Conservation (phyloP, 1,140 invertebrate species). For the Lordiphosa stackelbergi region DNA sequence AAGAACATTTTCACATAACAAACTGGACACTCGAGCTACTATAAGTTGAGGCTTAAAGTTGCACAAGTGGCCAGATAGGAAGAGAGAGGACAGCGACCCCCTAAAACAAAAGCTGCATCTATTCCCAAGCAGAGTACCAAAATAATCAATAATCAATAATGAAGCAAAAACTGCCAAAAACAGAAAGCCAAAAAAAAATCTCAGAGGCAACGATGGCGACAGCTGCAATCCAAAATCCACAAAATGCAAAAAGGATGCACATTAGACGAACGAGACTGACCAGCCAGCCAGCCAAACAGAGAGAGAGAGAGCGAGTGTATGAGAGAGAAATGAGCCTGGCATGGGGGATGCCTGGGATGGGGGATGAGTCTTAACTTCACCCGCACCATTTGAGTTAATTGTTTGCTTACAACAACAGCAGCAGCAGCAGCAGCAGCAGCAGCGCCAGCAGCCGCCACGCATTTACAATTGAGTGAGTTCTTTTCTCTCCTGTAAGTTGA, state of each 20-base stretch:
- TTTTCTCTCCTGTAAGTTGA: slow-evolving; percentile 12
- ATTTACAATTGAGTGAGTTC: slow-evolving; percentile 10
- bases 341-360: slow-evolving; percentile 38
- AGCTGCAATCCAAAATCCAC: slow-evolving; percentile 45
- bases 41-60: slow-evolving; percentile 23
- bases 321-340: slow-evolving; percentile 29
- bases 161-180: slow-evolving; percentile 45
- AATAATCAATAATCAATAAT: slow-evolving; percentile 71
- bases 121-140: slow-evolving; percentile 13
- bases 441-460: background rate
- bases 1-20: slow-evolving; percentile 9
- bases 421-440: background rate
- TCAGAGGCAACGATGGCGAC: slow-evolving; percentile 31
- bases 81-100: slow-evolving; percentile 14
- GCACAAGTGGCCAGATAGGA: slow-evolving; percentile 20
- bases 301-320: slow-evolving; percentile 15
- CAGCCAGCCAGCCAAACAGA: slow-evolving; percentile 7
- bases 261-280: slow-evolving; percentile 25
- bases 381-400: slow-evolving; percentile 15
- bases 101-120: slow-evolving; percentile 2
- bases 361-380: slow-evolving; percentile 24
- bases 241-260: slow-evolving; percentile 57
- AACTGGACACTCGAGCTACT: background rate
- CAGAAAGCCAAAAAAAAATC: slow-evolving; percentile 56
- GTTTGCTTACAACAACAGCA: slow-evolving; percentile 2